A percentile compares a stretch with the other conserved stretches of the same genome.
Conservation (phyloP, 2,113 vertebrate genomes). For the Hyla sarda region DNA sequence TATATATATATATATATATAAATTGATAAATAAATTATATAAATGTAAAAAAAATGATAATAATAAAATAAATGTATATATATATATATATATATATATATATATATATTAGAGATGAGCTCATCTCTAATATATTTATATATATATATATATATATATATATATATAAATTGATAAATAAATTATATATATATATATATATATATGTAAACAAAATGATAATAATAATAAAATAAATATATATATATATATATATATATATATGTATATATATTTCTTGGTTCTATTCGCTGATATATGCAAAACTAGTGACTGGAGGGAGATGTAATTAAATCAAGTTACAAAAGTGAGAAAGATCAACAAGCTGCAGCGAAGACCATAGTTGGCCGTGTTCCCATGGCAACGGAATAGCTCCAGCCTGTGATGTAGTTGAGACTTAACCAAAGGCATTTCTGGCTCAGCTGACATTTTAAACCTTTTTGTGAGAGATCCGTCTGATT, state of each 20-base stretch:
- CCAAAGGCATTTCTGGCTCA: slow-evolving; percentile 64
- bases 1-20: too few relatives aligned
- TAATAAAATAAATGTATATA: too few relatives aligned
- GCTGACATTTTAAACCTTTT: slow-evolving; percentile 63
- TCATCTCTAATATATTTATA: too few relatives aligned
- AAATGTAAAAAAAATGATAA: neutral
- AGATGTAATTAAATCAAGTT: slow-evolving; percentile 72
- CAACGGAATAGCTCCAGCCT: slow-evolving; percentile 63
- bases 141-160: too few relatives aligned
- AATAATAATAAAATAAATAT: too few relatives aligned
- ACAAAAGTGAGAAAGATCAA: slow-evolving; percentile 67
- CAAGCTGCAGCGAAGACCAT: slow-evolving; percentile 62
- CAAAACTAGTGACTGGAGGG: slow-evolving; percentile 62
- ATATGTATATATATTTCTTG: neutral
- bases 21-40: too few relatives aligned
- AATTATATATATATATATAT: too few relatives aligned
- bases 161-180: too few relatives aligned
- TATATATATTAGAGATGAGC: neutral
- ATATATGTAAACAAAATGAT: neutral
- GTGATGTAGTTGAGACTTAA: slow-evolving; percentile 58
- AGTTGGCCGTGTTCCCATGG: slow-evolving; percentile 72
- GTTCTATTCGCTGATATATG: slow-evolving; percentile 54
- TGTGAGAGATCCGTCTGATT: slow-evolving; percentile 38
- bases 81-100: too few relatives aligned
- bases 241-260: too few relatives aligned